These are phyloP conservation scores for Muricea muricata DNA, from an alignment of 92 coral and sea anemone genomes.

Conservation along the genomic window DNA sequence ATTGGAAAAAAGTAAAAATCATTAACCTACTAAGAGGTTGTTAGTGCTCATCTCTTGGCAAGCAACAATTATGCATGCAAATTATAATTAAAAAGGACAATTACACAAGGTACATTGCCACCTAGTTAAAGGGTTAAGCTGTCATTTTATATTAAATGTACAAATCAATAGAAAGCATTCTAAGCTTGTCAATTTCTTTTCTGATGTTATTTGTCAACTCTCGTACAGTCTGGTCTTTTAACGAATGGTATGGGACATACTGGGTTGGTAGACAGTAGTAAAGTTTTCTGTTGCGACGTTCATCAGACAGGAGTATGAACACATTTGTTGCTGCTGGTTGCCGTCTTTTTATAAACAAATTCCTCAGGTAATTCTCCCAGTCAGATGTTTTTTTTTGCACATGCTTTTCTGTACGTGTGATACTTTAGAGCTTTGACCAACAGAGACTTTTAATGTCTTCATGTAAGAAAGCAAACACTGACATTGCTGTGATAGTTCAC, in stretches of 20 bases:
- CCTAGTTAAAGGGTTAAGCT: too few relatives aligned
- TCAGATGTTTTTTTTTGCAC: neutral
- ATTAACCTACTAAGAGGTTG: too few relatives aligned
- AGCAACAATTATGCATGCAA: too few relatives aligned
- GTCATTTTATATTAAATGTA: too few relatives aligned
- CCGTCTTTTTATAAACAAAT: slow-evolving; percentile 49
- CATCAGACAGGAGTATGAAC: slow-evolving; percentile 59
- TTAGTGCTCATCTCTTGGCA: too few relatives aligned
- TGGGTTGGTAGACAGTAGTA: slow-evolving; percentile 71
- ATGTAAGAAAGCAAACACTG: slow-evolving; percentile 35
- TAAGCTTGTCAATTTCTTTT: neutral
- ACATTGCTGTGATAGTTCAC: slow-evolving; percentile 59
- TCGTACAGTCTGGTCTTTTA: slow-evolving; percentile 65
- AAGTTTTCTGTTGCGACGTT: slow-evolving; percentile 56
- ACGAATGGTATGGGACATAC: slow-evolving; percentile 64
- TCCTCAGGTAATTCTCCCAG: neutral
- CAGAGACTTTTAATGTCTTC: neutral
- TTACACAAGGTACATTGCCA: too few relatives aligned
- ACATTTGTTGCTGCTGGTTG: slow-evolving; percentile 74
- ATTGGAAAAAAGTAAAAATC: too few relatives aligned
- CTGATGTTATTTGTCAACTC: slow-evolving; percentile 41
- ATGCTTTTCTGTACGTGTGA: neutral
- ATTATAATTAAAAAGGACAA: too few relatives aligned
- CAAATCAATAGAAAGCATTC: neutral
- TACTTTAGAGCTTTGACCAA: neutral